Percentiles rank a stretch among this genome's conserved stretches.
Evolutionary conservation across 2,888 invertebrate species (phyloP).

Genomic region (Melolontha melolontha): DNA sequence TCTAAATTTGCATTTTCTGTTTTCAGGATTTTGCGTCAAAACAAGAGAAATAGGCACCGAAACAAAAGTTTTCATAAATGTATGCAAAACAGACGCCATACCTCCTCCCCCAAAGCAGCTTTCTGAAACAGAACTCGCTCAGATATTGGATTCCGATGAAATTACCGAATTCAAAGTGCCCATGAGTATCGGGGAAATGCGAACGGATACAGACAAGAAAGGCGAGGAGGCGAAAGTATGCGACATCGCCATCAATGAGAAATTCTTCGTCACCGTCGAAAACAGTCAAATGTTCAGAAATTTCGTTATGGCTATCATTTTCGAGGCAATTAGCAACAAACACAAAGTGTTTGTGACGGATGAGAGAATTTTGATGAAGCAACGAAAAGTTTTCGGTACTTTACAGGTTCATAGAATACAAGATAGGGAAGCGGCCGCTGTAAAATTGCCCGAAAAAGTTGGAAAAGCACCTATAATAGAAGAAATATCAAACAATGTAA

Average conservation of each 20-base stretch:
- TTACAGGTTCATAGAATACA: slow-evolving; percentile 81
- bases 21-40: slow-evolving; percentile 83
- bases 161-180: slow-evolving; percentile 82
- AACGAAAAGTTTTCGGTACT: slow-evolving; percentile 80
- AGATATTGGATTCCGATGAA: slow-evolving; percentile 75
- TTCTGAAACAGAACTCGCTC: slow-evolving; percentile 76
- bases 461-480: slow-evolving; percentile 21
- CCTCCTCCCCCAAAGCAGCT: slow-evolving; percentile 83
- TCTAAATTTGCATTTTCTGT: slow-evolving; percentile 6
- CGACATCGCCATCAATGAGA: slow-evolving; percentile 86
- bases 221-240: slow-evolving; percentile 80
- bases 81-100: slow-evolving; percentile 84
- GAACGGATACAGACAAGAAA: slow-evolving; percentile 80
- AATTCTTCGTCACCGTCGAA: slow-evolving; percentile 81
- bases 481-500: slow-evolving; percentile 46
- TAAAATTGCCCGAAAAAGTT: slow-evolving; percentile 57
- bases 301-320: slow-evolving; percentile 83
- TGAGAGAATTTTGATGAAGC: slow-evolving; percentile 77
- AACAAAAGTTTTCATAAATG: slow-evolving; percentile 84
- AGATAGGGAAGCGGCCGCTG: slow-evolving; percentile 72
- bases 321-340: slow-evolving; percentile 85
- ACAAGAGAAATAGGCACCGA: slow-evolving; percentile 74
- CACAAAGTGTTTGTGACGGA: slow-evolving; percentile 78
- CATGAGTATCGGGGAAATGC: slow-evolving; percentile 90
- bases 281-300: slow-evolving; percentile 78